Percentiles rank a stretch among this genome's conserved stretches.
These are phyloP conservation scores for Tipula helvola DNA, from an alignment of 2,888 invertebrate genomes.

Conservation along the genomic window DNA sequence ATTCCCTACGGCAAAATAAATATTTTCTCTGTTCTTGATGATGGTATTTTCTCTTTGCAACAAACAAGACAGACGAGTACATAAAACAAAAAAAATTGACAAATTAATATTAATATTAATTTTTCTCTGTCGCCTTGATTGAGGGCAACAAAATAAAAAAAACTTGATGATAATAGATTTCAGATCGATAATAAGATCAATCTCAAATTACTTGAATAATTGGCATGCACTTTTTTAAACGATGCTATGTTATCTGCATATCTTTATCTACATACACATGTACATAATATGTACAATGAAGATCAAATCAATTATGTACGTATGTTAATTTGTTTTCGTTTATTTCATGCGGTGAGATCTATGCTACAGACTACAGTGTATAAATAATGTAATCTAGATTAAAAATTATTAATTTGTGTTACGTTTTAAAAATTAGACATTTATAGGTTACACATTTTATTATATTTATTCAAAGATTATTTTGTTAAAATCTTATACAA, in stretches of 20 bases:
- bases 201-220: background rate
- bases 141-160: background rate
- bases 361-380: background rate
- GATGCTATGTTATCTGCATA: background rate
- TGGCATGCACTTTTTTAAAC: background rate
- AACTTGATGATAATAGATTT: background rate
- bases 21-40: too few species aligned
- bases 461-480: too few species aligned
- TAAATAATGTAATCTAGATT: background rate
- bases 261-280: background rate
- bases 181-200: background rate
- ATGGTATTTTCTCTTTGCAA: background rate
- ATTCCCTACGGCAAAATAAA: background rate
- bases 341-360: background rate
- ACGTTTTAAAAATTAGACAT: background rate
- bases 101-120: background rate
- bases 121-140: background rate
- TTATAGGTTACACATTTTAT: background rate
- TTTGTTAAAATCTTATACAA: too few species aligned
- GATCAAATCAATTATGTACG: background rate
- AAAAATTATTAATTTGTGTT: background rate
- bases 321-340: background rate
- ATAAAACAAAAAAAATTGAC: too few species aligned
- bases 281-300: background rate
- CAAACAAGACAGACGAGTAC: too few species aligned